Evolutionary conservation across 2,113 vertebrate species (phyloP), one percentile per base, ranked within the genome.

Genomic region (Sinocyclocheilus anophthalmus): DNA sequence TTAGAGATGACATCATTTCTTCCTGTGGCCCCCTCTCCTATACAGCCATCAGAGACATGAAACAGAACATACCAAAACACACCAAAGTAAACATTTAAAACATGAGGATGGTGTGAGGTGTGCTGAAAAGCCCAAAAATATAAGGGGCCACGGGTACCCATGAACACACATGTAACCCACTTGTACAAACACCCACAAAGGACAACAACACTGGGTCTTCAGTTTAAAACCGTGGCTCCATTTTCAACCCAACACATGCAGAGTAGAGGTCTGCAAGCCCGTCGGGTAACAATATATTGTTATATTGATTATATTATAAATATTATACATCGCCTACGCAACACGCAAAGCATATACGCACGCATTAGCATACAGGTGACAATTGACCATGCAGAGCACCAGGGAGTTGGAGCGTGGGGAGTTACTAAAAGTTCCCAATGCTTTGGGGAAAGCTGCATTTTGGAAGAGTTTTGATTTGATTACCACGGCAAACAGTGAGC

Each of bases 1-100:
- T 91, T 89, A 91, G 95, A 92, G 94, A 93, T 93, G 93, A 93
- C 95, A 87, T 95, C 84, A 84, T 94, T 96, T 97, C 95, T 95
- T 94, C 91, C 92, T 91, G 91, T 22, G 37, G 9, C 88, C 84
- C 82, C 87, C 72, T 89, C 84, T 79, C 26, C 42, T 37, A 37
- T 55, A 39, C 84, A 77, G 18, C 20, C 26, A 70, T 18, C n/a
- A 72, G 72, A 77, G 59, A 86, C 78, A 59, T n/a, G 11, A 77
- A 79, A 79, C 53, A 20, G 70, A 79, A 33, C 67, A 81, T 53
- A 81, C 69, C 78, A 69, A 80, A 57, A 61, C 30, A 85, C 61
- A 57, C 42, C 45, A 67, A 81, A 55, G 48, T 39, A 80, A 70
- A 79, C 45, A 42, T 16, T 30, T 73, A 30, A 72, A 48, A 26